Base-by-base conservation (phyloP, 2,113 vertebrate species). In the Eclectus roratus region DNA sequence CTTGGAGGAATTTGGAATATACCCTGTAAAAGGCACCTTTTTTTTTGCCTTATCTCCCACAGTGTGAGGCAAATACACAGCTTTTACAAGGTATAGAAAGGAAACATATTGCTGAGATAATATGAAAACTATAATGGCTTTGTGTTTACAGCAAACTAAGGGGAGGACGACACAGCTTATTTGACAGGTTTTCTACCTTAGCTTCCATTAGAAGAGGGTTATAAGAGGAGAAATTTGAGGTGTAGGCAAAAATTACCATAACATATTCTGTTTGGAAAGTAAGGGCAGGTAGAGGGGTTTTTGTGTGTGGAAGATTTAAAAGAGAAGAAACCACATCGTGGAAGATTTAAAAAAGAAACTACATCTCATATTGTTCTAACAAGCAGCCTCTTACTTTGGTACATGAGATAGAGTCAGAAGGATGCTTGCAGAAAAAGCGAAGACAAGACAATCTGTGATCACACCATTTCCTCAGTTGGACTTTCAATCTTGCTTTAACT, bases 101-200 rank as follows among this genome's bases (percentile, higher is more conserved):
- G 44, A 60, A 95, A 63, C 6, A 31, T 77, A 77, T 77, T 95
- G 73, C 86, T 96, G 89, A 87, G 70, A 80, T 78, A 92, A 93
- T 28, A 93, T 53, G 58, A 94, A 94, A 70, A 28, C 70, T 92
- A 4, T 88, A 94, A 93, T 65, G 80, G 56, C 31, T 87, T 97
- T 80, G 24, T 47, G 78, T 60, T 90, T 79, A 61, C 11, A 83
- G 63, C 33, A 92, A 60, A 70, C 50, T 88, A 82, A 85, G 49
- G 61, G 23, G 49, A 80, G 37, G 27, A 49, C 44, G 78, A 53
- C 43, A 70, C 6, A 72, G 27, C 3, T 85, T 90, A 71, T 87
- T 70, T 94, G 33, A 39, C 37, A 85, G 20, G 24, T 93, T 94
- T 85, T 82, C 61, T 71, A 46, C 17, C 18, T 88, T 82, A 25